phyloP scores from a whole-genome alignment of 2,797 vertebrate species.

The Amniataba percoides region DNA sequence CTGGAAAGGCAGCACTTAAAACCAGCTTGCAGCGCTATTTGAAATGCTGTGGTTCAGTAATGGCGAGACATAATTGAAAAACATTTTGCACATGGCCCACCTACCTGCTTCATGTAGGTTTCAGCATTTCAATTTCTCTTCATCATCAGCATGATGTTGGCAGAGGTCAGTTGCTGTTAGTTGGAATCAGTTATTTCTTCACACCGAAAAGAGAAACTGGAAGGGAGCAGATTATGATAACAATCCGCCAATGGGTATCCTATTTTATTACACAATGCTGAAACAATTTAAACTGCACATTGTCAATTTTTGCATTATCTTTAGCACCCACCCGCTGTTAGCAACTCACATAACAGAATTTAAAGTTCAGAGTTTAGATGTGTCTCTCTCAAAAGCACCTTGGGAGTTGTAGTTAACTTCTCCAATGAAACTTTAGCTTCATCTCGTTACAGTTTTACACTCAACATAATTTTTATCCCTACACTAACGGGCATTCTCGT shows the following conservation, averaged over 20 bases:
- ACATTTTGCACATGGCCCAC: constrained; percentile 35
- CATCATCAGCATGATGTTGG: constrained; percentile 15
- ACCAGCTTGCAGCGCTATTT: constrained; percentile 30
- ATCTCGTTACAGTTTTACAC: neutral
- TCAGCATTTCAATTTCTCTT: constrained; percentile 23
- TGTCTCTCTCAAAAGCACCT: neutral
- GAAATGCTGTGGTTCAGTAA: constrained; percentile 38
- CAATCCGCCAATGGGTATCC: neutral
- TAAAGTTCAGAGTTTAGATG: neutral
- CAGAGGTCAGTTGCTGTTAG: constrained; percentile 13
- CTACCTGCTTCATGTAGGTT: constrained; percentile 18
- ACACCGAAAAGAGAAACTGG: constrained; percentile 5
- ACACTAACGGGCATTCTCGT: too few species aligned
- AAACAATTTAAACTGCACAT: neutral
- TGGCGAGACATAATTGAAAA: constrained; percentile 23
- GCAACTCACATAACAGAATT: neutral
- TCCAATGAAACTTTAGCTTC: neutral
- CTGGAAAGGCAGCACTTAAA: constrained; percentile 37
- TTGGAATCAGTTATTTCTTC: constrained; percentile 12
- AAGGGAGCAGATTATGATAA: neutral
- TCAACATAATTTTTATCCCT: too few species aligned
- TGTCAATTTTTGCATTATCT: neutral
- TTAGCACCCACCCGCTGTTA: neutral
- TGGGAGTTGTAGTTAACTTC: neutral
- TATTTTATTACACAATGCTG: neutral